Evolutionary conservation across 2,113 vertebrate species (phyloP), one percentile per base, ranked within the genome.

Genomic region (Leuciscus idus): DNA sequence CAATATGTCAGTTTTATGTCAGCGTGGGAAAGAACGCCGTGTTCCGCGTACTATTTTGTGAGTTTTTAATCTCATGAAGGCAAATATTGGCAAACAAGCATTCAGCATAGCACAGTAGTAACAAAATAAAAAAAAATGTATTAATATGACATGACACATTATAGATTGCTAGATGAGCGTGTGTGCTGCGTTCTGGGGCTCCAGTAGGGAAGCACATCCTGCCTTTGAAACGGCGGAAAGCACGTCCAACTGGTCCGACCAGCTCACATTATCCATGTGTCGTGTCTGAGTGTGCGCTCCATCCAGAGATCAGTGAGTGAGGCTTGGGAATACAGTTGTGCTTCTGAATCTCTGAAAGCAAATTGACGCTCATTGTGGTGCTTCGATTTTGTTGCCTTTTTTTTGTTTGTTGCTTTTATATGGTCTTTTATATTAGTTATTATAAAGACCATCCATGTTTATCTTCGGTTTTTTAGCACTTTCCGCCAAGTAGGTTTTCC

Each of bases 151-250:
- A 11, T 64, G 78, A 36, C 62, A 70, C 15, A 3, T 70, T 46
- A 2, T 12, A 0, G 13, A 50, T 68, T 52, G 80, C 33, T 70
- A 19, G 4, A 70, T 70, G 72, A 33, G 85, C 17, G 68, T 72
- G 70, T 75, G 72, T 55, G 52, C 79, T 86, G 70, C 21, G 21
- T 68, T 82, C 62, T 50, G 43, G 62, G 46, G 46, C 61, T 70
- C 48, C 46, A 33, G 19, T 36, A 50, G 80, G 62, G 81, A 82
- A 82, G 81, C 81, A 82, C 46, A 68, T 82, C 81, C 81, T 82
- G 81, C 21, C 62, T 68, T 70, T 70, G 62, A 82, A 52, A 70
- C 5, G 1, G 81, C 28, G 81, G 81, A 82, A 82, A 66, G 81
- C 62, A 70, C 10, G 64, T 68, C 43, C 46, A 23, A 82, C 81